Conservation (phyloP, 2,113 vertebrate genomes). For the Paraplagusia blochii region DNA sequence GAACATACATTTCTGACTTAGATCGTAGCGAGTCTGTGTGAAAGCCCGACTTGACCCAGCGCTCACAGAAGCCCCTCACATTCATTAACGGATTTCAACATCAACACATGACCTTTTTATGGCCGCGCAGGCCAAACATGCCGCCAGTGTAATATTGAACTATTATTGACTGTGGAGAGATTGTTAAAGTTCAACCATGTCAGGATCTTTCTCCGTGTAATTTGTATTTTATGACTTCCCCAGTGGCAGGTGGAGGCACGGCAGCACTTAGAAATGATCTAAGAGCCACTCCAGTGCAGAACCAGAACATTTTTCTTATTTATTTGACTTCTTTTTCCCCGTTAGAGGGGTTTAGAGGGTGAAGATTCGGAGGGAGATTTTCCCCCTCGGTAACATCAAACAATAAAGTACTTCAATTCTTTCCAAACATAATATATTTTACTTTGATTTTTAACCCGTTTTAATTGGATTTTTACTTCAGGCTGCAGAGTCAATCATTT, state of each 20-base stretch:
- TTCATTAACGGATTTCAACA: constrained; percentile 9
- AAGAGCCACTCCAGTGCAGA: constrained; percentile 5
- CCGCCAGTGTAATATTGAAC: background rate
- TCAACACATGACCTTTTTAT: constrained; percentile 4
- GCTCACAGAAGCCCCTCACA: too few relatives aligned
- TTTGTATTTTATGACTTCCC: constrained; percentile 30
- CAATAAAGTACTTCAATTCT: too few relatives aligned
- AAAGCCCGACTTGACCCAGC: too few relatives aligned
- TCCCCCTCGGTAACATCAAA: too few relatives aligned
- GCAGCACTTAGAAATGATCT: constrained; percentile 10
- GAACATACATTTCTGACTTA: too few relatives aligned
- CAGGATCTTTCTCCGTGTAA: constrained; percentile 3
- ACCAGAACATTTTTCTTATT: constrained; percentile 9
- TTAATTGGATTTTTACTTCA: too few relatives aligned
- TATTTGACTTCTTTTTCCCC: constrained; percentile 1
- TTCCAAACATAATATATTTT: too few relatives aligned
- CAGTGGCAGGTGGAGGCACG: background rate
- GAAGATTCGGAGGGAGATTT: background rate
- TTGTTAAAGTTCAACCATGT: background rate
- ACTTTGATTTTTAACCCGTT: too few relatives aligned
- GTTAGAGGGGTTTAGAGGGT: background rate
- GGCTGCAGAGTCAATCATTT: too few relatives aligned
- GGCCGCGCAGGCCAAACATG: background rate
- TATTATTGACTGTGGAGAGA: background rate
- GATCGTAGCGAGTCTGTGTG: too few relatives aligned